phyloP scores from a whole-genome alignment of 2,888 invertebrate genomes.

The Trissonchulus sp. region DNA sequence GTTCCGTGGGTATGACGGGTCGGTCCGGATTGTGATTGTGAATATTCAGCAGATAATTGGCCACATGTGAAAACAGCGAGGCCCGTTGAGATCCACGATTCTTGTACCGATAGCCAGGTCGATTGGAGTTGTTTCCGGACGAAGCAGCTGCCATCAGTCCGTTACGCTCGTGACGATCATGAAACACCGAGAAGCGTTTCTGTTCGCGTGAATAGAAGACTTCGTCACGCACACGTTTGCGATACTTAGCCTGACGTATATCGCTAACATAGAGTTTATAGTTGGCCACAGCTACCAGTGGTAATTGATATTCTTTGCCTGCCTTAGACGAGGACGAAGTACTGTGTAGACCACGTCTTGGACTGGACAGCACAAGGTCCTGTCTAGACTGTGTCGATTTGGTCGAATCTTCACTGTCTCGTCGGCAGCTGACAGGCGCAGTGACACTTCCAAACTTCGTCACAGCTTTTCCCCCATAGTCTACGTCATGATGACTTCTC shows the following conservation, averaged over 20 bases:
- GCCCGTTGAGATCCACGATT: background rate
- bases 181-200: background rate
- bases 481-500: no score
- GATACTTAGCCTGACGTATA: background rate
- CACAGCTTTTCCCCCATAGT: no score
- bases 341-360: no score
- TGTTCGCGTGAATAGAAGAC: background rate
- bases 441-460: no score
- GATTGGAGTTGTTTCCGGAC: background rate
- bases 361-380: no score
- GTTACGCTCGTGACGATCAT: background rate
- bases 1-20: background rate
- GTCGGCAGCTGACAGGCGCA: no score
- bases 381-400: no score
- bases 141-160: background rate
- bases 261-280: background rate
- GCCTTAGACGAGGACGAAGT: no score
- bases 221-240: background rate
- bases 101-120: slow-evolving; percentile 1
- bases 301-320: background rate
- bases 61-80: slow-evolving; percentile 4
- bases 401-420: background rate
- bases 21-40: background rate
- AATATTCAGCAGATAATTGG: slow-evolving; percentile 17
- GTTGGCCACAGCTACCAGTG: background rate